phyloP scores from a whole-genome alignment of 2,888 invertebrate species.

The Drosophila setosimentum region DNA sequence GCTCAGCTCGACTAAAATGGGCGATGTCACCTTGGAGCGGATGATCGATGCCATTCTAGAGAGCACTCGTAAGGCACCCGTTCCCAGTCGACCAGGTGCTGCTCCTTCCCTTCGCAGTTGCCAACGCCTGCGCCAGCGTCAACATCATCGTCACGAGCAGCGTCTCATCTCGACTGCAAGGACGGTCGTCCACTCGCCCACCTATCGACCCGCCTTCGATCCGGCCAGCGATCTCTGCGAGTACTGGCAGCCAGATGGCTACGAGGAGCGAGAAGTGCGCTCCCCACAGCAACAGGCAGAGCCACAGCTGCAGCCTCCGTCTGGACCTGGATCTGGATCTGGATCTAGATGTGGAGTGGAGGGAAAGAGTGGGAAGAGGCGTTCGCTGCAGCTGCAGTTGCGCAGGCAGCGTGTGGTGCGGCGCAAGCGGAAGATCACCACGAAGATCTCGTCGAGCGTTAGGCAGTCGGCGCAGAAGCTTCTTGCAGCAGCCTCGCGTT shows the following conservation, averaged over 20 bases:
- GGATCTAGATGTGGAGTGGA: conserved; percentile 3
- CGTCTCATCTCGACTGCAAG: conserved; percentile 47
- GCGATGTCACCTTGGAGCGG: conserved; percentile 84
- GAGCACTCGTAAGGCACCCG: conserved; percentile 73
- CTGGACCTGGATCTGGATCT: background rate
- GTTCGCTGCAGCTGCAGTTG: conserved; percentile 63
- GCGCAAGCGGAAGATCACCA: conserved; percentile 77
- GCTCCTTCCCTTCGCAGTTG: conserved; percentile 38
- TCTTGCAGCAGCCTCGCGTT: conserved; percentile 55
- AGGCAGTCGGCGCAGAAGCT: conserved; percentile 79
- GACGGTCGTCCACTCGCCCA: conserved; percentile 79
- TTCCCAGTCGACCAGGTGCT: conserved; percentile 5
- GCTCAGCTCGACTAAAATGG: conserved; percentile 83
- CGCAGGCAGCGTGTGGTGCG: conserved; percentile 82
- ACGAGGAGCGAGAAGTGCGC: conserved; percentile 82
- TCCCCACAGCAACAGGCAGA: conserved; percentile 61
- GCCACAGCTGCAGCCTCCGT: conserved; percentile 32
- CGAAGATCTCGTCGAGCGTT: conserved; percentile 72
- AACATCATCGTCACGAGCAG: conserved; percentile 60
- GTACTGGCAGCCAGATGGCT: conserved; percentile 78
- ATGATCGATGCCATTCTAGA: conserved; percentile 85
- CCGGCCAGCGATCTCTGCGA: conserved; percentile 85
- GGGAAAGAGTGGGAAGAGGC: conserved; percentile 15
- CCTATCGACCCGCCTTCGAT: conserved; percentile 84
- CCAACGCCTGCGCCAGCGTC: conserved; percentile 36